A percentile compares a stretch with the other conserved stretches of the same genome.
Evolutionary conservation across 92 coral and sea anemone genomes (phyloP).

Genomic region (Micromussa lordhowensis): DNA sequence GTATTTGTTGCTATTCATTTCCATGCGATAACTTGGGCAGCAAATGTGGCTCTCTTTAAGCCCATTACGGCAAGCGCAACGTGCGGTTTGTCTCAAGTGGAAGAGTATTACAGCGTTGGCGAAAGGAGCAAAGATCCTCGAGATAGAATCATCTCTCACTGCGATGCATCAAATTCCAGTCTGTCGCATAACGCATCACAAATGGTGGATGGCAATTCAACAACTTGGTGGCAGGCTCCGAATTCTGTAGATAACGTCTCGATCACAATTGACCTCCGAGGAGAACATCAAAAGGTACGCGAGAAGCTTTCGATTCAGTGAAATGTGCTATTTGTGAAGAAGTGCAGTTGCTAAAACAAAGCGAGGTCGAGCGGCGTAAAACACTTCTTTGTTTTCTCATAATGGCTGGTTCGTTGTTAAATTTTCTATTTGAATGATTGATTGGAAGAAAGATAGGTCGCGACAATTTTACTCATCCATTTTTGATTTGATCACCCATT

Average conservation of each 20-base stretch:
- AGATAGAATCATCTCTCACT: constrained; percentile 13
- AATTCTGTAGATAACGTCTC: constrained; percentile 69
- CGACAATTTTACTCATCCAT: neutral
- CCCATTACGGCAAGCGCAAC: constrained; percentile 71
- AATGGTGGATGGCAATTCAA: constrained; percentile 74
- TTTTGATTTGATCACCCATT: neutral
- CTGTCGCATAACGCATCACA: constrained; percentile 81
- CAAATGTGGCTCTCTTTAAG: constrained; percentile 81
- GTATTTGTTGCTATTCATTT: constrained; percentile 37
- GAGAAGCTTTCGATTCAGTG: neutral
- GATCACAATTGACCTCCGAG: constrained; percentile 87
- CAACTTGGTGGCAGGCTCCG: constrained; percentile 89
- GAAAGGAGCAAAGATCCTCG: constrained; percentile 53
- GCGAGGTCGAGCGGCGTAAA: neutral
- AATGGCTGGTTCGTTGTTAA: neutral
- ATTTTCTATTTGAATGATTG: neutral
- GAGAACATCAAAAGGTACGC: constrained; percentile 80
- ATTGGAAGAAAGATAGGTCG: neutral
- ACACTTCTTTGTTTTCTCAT: neutral
- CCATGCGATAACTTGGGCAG: constrained; percentile 52
- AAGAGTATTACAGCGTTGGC: constrained; percentile 60
- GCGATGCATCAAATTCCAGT: constrained; percentile 67
- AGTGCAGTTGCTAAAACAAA: neutral
- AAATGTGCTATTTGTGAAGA: neutral
- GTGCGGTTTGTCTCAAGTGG: constrained; percentile 75